These are phyloP conservation scores for Taurulus bubalis DNA, from an alignment of 2,113 vertebrate species.

Conservation along the genomic window DNA sequence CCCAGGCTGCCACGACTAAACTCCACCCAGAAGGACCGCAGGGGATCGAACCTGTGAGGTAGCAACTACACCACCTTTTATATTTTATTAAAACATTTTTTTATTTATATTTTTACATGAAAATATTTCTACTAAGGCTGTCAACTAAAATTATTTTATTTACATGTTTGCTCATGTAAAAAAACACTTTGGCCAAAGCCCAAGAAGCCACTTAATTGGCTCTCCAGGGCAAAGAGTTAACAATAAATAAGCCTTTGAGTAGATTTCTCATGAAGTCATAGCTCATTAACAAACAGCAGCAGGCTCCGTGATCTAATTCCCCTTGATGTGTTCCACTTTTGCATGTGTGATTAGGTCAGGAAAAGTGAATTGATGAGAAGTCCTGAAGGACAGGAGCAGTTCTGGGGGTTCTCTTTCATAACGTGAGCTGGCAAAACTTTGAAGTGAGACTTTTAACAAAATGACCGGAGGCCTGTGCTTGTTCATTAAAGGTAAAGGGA, in stretches of 20 bases:
- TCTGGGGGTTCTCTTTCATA: constrained; percentile 47
- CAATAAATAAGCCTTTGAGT: constrained; percentile 40
- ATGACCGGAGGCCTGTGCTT: constrained; percentile 60
- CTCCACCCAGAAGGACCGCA: too few relatives aligned
- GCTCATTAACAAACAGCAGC: constrained; percentile 51
- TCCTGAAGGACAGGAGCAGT: constrained; percentile 50
- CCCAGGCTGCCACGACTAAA: too few relatives aligned
- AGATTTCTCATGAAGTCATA: constrained; percentile 25
- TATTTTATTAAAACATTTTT: too few relatives aligned
- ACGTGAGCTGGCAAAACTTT: constrained; percentile 51
- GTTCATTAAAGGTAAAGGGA: constrained; percentile 72
- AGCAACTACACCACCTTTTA: too few relatives aligned
- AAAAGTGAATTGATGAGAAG: constrained; percentile 43
- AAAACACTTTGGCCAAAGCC: not conserved
- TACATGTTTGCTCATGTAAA: not conserved
- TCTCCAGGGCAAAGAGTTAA: constrained; percentile 24
- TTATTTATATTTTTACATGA: not conserved
- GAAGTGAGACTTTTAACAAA: constrained; percentile 65
- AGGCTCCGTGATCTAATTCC: constrained; percentile 21
- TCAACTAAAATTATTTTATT: not conserved
- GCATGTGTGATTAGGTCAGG: constrained; percentile 39
- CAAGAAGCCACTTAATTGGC: constrained; percentile 32
- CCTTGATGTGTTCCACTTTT: constrained; percentile 47
- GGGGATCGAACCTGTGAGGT: too few relatives aligned
- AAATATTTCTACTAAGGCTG: not conserved